phyloP scores from a whole-genome alignment of 2,113 vertebrate species.

The Cebus imitator region DNA sequence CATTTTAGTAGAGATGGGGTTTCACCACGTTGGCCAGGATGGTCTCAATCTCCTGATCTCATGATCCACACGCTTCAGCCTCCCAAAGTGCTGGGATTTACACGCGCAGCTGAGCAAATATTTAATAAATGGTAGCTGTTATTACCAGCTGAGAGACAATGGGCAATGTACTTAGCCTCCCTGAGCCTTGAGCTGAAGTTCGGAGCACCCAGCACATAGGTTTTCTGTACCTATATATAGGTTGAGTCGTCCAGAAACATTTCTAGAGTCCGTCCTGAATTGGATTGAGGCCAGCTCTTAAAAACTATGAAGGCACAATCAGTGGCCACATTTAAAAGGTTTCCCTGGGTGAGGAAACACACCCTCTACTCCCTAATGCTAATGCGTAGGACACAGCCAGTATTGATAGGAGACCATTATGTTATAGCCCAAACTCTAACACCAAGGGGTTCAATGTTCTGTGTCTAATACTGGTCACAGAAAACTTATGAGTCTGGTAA shows the following conservation, averaged over 20 bases:
- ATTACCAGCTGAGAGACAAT: not conserved
- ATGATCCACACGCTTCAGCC: too few species aligned
- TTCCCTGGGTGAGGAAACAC: not conserved
- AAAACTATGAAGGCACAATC: not conserved
- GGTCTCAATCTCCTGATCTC: too few species aligned
- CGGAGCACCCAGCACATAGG: not conserved
- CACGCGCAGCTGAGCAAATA: not conserved
- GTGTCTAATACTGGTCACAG: not conserved
- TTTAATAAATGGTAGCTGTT: not conserved
- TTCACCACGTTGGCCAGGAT: too few species aligned
- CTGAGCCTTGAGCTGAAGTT: conserved; percentile 19
- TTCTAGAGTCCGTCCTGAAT: not conserved
- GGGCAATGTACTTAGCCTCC: not conserved
- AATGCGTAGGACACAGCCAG: not conserved
- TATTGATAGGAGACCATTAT: not conserved
- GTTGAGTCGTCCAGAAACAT: conserved; percentile 12
- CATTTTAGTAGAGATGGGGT: too few species aligned
- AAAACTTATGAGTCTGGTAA: not conserved
- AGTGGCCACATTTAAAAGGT: conserved; percentile 27
- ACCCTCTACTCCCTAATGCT: not conserved
- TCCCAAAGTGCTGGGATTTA: too few species aligned
- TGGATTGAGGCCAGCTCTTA: not conserved
- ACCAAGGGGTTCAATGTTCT: not conserved
- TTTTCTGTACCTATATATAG: not conserved
- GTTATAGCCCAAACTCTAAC: not conserved